Evolutionary conservation across 2,113 vertebrate species (phyloP), one percentile per base, ranked within the genome.

Genomic region (Piprites chloris): DNA sequence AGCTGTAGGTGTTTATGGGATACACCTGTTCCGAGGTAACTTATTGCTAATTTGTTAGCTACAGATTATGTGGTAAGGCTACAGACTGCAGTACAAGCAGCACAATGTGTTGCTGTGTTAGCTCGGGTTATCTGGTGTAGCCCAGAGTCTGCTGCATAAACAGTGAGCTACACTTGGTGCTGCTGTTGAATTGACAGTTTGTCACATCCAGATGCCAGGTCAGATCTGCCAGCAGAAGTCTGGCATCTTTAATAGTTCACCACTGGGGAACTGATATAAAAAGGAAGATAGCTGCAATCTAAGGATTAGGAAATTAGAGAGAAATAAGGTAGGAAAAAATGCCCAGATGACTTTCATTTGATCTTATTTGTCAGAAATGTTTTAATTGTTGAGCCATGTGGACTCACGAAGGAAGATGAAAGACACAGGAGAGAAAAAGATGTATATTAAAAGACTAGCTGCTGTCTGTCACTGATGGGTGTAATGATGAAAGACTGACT

Each of bases 161-260:
- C 12, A 47, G 53, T 35, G 69, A 67, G 30, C 67, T 68, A 59
- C 77, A 30, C 49, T 75, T 30, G 50, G 44, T 83, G 72, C 71
- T 33, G 61, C 41, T 56, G 74, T 92, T 88, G 66, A 89, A 78
- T 92, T 90, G 96, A 86, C 83, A 68, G 59, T 76, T 67, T 92
- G 80, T 90, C 83, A 77, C 68, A 52, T 89, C 79, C 88, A 96
- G 95, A 88, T 96, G 81, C 86, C 42, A 52, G 23, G 19, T 95
- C 94, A 97, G 53, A 94, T 96, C 91, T 96, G 87, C 93, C 79
- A 85, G 73, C 69, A 95, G 89, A 95, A 84, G 77, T 89, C 86
- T 97, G 75, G 14, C 69, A 33, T 73, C 63, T 91, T 96, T 87
- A 90, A 37, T 95, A 93, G 50, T 83, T 76, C 33, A 17, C 42